Evolutionary conservation across 2,113 vertebrate species (phyloP).

Genomic region (Pycnonotus jocosus): DNA sequence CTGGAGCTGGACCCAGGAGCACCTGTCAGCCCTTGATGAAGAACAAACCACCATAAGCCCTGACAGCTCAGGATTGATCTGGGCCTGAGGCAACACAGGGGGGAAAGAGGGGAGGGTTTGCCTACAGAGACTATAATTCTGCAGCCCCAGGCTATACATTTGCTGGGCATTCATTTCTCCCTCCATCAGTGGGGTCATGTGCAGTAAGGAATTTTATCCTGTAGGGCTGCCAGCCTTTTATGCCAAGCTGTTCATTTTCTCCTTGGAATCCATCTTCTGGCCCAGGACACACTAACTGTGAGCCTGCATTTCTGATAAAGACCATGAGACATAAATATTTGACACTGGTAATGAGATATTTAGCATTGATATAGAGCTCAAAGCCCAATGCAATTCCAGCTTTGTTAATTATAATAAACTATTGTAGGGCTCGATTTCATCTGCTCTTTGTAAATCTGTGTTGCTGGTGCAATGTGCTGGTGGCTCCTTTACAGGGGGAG

Average conservation of each 20-base stretch:
- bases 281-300: neutral
- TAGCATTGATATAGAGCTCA: constrained; percentile 62
- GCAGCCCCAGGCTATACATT: neutral
- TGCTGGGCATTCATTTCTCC: neutral
- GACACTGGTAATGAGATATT: constrained; percentile 58
- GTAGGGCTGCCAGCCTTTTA: constrained; percentile 7
- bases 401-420: constrained; percentile 63
- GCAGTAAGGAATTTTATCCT: constrained; percentile 5
- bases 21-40: neutral
- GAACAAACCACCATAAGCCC: neutral
- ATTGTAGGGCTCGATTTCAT: constrained; percentile 33
- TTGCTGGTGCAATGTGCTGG: neutral
- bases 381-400: constrained; percentile 47
- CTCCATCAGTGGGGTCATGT: neutral
- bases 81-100: neutral
- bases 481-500: constrained; percentile 31
- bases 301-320: constrained; percentile 50
- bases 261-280: constrained; percentile 53
- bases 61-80: neutral
- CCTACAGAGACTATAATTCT: neutral
- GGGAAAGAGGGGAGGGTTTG: neutral
- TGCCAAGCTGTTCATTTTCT: constrained; percentile 25
- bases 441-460: constrained; percentile 40
- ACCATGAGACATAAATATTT: constrained; percentile 59
- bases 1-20: neutral